A percentile compares a stretch with the other conserved stretches of the same genome.
Conservation (phyloP, 2,113 vertebrate genomes). For the Platycercus adscitus region DNA sequence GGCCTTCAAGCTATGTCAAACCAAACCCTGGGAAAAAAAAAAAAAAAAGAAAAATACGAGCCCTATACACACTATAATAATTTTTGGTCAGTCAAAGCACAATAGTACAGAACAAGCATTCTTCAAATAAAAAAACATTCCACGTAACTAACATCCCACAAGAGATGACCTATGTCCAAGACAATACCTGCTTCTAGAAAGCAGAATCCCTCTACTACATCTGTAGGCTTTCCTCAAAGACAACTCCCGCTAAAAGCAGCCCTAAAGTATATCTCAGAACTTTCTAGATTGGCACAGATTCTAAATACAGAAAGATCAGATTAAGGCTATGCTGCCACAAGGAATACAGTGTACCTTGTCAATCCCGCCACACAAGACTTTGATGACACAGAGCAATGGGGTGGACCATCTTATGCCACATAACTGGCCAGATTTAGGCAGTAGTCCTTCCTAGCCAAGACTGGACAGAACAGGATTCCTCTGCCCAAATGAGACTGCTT, state of each 20-base stretch:
- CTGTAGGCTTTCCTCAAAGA: not conserved
- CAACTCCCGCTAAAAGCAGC: not conserved
- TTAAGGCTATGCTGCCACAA: not conserved
- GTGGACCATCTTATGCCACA: accelerated
- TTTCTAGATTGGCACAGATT: not conserved
- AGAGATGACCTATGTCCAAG: not conserved
- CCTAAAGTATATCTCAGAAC: not conserved
- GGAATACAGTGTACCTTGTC: not conserved
- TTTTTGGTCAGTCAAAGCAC: not conserved
- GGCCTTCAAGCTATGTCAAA: not conserved
- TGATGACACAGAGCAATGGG: not conserved
- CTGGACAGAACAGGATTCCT: not conserved
- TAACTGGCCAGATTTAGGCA: not conserved
- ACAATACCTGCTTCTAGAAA: not conserved
- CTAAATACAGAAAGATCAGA: not conserved
- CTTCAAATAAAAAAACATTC: not conserved
- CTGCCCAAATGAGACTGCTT: not conserved
- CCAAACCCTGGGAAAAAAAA: not conserved
- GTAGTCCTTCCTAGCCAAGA: not conserved
- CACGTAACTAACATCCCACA: not conserved
- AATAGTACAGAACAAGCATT: not conserved
- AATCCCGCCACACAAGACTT: not conserved
- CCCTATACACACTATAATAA: not conserved
- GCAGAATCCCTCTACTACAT: not conserved
- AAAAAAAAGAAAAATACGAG: not conserved